Evolutionary conservation across 2,797 vertebrate species (phyloP), one percentile per base, ranked within the genome.

Genomic region (Malurus splendens): DNA sequence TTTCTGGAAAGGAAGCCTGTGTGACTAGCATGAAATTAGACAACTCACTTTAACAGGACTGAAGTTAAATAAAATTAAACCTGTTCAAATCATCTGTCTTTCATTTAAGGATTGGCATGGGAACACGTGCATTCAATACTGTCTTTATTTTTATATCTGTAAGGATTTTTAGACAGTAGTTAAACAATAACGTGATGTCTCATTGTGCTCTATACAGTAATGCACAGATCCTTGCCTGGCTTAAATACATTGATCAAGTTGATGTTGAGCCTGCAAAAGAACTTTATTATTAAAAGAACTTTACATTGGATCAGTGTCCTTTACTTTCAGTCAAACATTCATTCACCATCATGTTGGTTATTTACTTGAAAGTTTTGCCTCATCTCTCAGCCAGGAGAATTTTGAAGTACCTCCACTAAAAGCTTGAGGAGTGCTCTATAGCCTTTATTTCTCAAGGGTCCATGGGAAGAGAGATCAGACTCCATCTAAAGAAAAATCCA

Each of bases 21-120:
- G 87, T 90, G 92, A 94, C 62, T 89, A 87, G 85, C 87, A 92
- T 89, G 77, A 92, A 92, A 94, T 93, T 86, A 83, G 73, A 87
- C 85, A 90, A 86, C 66, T 89, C 60, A 51, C 51, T 92, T 86
- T 50, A 73, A 83, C 17, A 81, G 41, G 48, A 83, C 79, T 70
- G 47, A 80, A 86, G 48, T 65, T 92, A 81, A 33, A 62, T 60
- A 74, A 89, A 92, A 83, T 62, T 42, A 87, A 87, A 93, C 66
- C n/a, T 86, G 33, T 39, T 86, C 48, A 88, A 80, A 87, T 51
- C 14, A 74, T 52, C 36, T 51, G 12, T 71, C 67, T 57, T 88
- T 90, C 47, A 66, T 59, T 85, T 65, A 61, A 65, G 41, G 41
- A 80, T 39, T 85, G 75, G n/a, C 16, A 55, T 19, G 10, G 55